Percentiles rank a stretch among this genome's conserved stretches.
Conservation (phyloP, 2,888 invertebrate species). For the Caradrina clavipalpis region DNA sequence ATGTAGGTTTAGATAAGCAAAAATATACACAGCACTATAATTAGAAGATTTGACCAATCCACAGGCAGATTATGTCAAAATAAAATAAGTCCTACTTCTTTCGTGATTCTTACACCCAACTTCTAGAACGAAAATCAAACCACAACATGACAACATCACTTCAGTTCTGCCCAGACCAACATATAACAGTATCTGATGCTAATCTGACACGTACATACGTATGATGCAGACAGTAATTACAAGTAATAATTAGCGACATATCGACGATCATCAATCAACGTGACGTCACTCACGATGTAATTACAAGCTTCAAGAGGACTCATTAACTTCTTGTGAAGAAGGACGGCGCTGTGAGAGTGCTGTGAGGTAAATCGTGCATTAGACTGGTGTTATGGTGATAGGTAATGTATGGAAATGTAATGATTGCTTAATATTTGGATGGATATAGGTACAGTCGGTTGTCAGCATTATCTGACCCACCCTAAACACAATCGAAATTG, state of each 20-base stretch:
- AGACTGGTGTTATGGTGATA: neutral
- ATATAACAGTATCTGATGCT: neutral
- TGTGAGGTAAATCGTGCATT: constrained; percentile 9
- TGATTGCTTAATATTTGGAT: too few species aligned
- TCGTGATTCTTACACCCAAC: too few species aligned
- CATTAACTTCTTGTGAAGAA: constrained; percentile 50
- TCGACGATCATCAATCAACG: constrained; percentile 55
- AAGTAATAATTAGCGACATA: constrained; percentile 52
- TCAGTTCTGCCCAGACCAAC: neutral
- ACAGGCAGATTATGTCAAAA: too few species aligned
- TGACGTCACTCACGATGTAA: constrained; percentile 38
- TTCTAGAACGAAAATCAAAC: neutral
- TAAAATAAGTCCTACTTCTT: too few species aligned
- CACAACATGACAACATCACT: neutral
- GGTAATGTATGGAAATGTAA: too few species aligned
- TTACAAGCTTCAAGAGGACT: constrained; percentile 41
- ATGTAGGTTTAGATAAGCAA: too few species aligned
- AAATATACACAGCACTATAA: too few species aligned
- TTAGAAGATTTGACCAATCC: too few species aligned
- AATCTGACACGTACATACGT: constrained; percentile 21
- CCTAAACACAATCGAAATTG: too few species aligned
- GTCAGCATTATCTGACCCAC: too few species aligned
- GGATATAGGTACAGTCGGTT: too few species aligned
- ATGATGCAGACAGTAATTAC: constrained; percentile 43
- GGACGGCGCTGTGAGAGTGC: constrained; percentile 29